Conservation (phyloP, 92 coral and sea anemone genomes). For the Nematostella vectensis region DNA sequence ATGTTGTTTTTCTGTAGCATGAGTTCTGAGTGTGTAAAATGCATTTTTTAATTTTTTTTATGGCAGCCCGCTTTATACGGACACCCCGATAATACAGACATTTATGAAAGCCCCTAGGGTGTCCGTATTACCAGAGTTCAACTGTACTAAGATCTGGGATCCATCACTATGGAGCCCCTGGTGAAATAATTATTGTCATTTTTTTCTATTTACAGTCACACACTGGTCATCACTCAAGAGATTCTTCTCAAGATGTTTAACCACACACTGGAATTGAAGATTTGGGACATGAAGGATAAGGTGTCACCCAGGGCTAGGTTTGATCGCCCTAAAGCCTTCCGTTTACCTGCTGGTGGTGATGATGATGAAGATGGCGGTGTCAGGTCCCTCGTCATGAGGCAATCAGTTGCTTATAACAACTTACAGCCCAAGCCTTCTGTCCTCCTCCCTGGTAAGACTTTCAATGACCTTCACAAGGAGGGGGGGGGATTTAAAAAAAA, state of each 20-base stretch:
- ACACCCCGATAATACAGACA: too few species aligned
- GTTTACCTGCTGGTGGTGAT: slow-evolving; percentile 74
- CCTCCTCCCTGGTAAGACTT: slow-evolving; percentile 7
- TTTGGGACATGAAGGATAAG: slow-evolving; percentile 96
- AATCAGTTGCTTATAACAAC: slow-evolving; percentile 47
- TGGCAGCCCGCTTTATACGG: too few species aligned
- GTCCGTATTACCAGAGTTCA: too few species aligned
- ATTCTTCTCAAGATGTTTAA: slow-evolving; percentile 59
- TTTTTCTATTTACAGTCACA: slow-evolving; percentile 52
- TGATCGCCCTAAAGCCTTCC: slow-evolving; percentile 94
- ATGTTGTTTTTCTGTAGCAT: too few species aligned
- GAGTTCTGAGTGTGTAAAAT: too few species aligned
- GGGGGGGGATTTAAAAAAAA: too few species aligned
- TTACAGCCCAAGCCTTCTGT: slow-evolving; percentile 69
- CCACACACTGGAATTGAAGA: slow-evolving; percentile 67
- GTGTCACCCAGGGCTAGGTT: slow-evolving; percentile 97
- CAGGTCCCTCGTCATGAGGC: slow-evolving; percentile 61
- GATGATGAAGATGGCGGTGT: slow-evolving; percentile 60
- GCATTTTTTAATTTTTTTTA: too few species aligned
- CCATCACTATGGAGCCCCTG: too few species aligned
- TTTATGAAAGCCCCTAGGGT: too few species aligned
- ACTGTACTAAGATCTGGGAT: too few species aligned
- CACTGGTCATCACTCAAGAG: slow-evolving; percentile 62
- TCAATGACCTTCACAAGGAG: too few species aligned
- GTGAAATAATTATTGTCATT: too few species aligned